Evolutionary conservation across 2,113 vertebrate genomes (phyloP).

Genomic region (Podarcis cretensis): DNA sequence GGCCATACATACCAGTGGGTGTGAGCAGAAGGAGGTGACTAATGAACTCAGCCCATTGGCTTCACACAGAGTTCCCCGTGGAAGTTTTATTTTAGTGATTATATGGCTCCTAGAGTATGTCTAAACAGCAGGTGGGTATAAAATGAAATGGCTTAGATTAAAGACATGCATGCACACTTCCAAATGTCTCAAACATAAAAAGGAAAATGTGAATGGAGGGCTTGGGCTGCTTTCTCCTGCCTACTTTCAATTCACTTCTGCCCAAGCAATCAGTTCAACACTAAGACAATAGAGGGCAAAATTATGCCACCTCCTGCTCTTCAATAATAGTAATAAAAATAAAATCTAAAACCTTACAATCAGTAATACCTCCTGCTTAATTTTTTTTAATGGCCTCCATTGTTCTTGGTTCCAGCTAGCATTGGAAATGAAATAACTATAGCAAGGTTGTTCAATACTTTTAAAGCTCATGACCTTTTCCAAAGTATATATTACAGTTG

Average conservation of each 20-base stretch:
- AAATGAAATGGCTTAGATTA: slow-evolving; percentile 6
- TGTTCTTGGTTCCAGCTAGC: slow-evolving; percentile 41
- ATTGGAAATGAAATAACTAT: slow-evolving; percentile 15
- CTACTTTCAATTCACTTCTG: slow-evolving; percentile 23
- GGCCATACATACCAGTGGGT: neutral
- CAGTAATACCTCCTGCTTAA: slow-evolving; percentile 38
- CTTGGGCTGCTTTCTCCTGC: neutral
- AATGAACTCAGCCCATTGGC: neutral
- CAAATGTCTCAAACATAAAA: slow-evolving; percentile 18
- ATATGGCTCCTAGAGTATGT: neutral
- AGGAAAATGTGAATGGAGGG: slow-evolving; percentile 32
- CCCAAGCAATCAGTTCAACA: slow-evolving; percentile 44
- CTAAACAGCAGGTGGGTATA: slow-evolving; percentile 21
- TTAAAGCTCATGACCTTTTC: accelerated
- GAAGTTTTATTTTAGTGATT: slow-evolving; percentile 7
- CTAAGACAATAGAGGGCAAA: slow-evolving; percentile 53
- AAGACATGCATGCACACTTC: slow-evolving; percentile 20
- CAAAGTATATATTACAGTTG: neutral
- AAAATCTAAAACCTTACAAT: slow-evolving; percentile 14
- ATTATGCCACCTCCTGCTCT: slow-evolving; percentile 39
- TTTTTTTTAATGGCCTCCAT: slow-evolving; percentile 42
- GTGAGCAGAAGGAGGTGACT: neutral
- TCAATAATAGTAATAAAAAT: slow-evolving; percentile 4
- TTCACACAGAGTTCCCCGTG: neutral
- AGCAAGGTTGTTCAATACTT: neutral